A percentile compares a stretch with the other conserved stretches of the same genome.
These are phyloP conservation scores for Drosophila lowei DNA, from an alignment of 1,140 invertebrate species.

Conservation along the genomic window DNA sequence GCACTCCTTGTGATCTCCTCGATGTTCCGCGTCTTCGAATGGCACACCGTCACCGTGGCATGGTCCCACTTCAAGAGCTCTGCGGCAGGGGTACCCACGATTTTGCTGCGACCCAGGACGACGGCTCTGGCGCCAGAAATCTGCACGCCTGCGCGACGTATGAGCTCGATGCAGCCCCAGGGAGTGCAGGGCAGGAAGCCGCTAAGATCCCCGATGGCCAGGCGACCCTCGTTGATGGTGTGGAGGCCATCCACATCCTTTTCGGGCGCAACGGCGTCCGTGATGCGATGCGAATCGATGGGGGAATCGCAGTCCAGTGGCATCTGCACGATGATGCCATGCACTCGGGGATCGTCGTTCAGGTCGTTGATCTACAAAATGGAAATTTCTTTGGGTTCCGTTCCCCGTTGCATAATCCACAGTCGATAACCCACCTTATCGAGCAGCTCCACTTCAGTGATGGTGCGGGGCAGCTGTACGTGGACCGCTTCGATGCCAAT, in stretches of 20 bases:
- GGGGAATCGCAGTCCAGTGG: constrained; percentile 92
- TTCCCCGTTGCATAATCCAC: constrained; percentile 41
- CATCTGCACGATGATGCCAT: constrained; percentile 99
- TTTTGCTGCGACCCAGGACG: constrained; percentile 98
- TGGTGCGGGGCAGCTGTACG: constrained; percentile 91
- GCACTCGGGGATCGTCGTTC: constrained; percentile 92
- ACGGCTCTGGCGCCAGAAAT: constrained; percentile 95
- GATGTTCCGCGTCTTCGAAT: constrained; percentile 95
- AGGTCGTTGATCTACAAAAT: constrained; percentile 84
- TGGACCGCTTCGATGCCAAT: constrained; percentile 95
- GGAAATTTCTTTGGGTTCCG: background rate
- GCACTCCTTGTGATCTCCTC: constrained; percentile 91
- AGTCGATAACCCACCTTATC: constrained; percentile 84
- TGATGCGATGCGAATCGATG: constrained; percentile 94
- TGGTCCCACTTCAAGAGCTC: constrained; percentile 98
- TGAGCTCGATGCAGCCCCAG: constrained; percentile 95
- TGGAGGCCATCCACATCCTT: constrained; percentile 98
- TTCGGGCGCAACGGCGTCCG: constrained; percentile 91
- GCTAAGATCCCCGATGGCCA: constrained; percentile 91
- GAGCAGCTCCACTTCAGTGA: constrained; percentile 90
- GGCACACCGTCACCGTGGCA: constrained; percentile 98
- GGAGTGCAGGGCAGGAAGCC: constrained; percentile 97
- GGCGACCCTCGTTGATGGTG: constrained; percentile 95
- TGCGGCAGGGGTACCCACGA: constrained; percentile 97
- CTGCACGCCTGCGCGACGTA: constrained; percentile 90